Percentiles rank a stretch among this genome's conserved stretches.
phyloP scores from a whole-genome alignment of 2,888 invertebrate species.

The Caradrina clavipalpis region DNA sequence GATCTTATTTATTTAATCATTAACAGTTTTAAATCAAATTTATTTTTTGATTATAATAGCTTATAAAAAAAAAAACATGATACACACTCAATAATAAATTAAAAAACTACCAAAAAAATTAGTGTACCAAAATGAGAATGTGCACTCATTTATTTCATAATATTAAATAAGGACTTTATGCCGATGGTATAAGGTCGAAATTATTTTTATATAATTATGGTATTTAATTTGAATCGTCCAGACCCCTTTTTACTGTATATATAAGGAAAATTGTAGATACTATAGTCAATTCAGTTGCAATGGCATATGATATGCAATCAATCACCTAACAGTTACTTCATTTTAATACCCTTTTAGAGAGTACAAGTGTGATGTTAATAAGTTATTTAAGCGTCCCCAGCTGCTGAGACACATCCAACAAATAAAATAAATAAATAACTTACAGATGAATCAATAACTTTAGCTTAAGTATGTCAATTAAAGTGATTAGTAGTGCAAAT shows the following conservation, averaged over 20 bases:
- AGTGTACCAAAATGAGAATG: too few relatives aligned
- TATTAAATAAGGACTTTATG: too few relatives aligned
- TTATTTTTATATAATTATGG: too few relatives aligned
- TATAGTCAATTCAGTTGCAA: neutral
- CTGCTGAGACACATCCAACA: slow-evolving; percentile 1
- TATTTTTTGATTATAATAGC: neutral
- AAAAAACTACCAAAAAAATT: too few relatives aligned
- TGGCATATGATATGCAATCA: neutral
- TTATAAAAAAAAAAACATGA: neutral
- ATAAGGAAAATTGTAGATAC: neutral
- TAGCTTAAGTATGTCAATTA: neutral
- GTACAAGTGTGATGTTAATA: neutral
- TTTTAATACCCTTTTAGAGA: neutral
- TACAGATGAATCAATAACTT: neutral
- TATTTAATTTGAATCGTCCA: too few relatives aligned
- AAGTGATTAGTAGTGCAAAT: neutral
- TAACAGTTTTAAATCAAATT: neutral
- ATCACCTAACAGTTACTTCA: slow-evolving; percentile 8
- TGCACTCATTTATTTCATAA: too few relatives aligned
- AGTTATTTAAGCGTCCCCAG: neutral
- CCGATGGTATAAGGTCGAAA: too few relatives aligned
- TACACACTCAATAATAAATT: too few relatives aligned
- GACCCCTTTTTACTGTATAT: too few relatives aligned
- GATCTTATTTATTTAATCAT: neutral
- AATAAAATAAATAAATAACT: neutral